Evolutionary conservation across 2,888 invertebrate genomes (phyloP), one percentile per base, ranked within the genome.

Genomic region (Pandemis corylana): DNA sequence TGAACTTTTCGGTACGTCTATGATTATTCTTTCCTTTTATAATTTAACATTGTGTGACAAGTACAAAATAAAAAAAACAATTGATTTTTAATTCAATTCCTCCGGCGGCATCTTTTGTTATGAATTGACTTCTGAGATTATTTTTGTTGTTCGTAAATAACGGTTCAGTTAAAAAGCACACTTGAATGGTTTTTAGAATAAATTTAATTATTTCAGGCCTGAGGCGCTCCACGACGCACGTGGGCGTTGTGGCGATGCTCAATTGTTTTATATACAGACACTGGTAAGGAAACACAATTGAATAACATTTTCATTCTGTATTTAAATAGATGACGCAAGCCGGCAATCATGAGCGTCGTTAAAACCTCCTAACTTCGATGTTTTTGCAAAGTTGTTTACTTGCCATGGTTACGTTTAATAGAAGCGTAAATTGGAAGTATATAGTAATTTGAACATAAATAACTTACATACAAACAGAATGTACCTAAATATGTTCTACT

Each of bases 221-320:
- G 75, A 85, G 87, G 76, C 85, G 83, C 67, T 84, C 85, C 53
- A 83, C 87, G 68, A 83, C 89, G 44, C 85, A 87, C 75, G 79
- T 88, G 75, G 83, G 81, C 68, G 81, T 84, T 65, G 78, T 90
- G 78, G 80, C 85, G 77, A 78, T 90, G 80, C 81, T 90, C 82
- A 87, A 87, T 81, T 88, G 85, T 86, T 81, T 90, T 78, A 80
- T 90, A 72, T 86, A 85, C 82, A 87, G 84, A 80, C 84, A 90
- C 82, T 90, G 92, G 92, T 92, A 80, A 91, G 86, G 76, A 71
- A 77, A 56, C 36, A 36, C 44, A 12, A 9, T 13, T 36, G 10
- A 7, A 42, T 42, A 36, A 4, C 28, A 20, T 56, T 15, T 7
- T 56, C 13, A 49, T 12, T 12, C 12, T 49, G 13, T 49, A 36